Base-by-base conservation (phyloP, 2,888 invertebrate genomes). In the Drosophila melanosoma region DNA sequence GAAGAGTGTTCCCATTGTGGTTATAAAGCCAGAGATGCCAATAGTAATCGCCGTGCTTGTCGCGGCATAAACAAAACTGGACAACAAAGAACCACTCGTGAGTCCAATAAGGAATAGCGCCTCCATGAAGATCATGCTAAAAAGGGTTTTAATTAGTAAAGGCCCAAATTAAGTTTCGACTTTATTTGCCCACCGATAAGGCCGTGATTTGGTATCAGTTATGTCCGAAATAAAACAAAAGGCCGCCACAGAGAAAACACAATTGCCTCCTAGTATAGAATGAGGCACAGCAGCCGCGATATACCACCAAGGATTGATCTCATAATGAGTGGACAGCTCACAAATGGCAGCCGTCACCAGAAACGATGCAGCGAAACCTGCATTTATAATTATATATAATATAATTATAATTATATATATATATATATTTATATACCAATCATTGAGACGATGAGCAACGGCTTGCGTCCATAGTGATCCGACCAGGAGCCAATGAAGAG, bases 401-500 rank as follows among this genome's bases (percentile, higher is more conserved):
- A 58, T 8, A 29, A 29, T 29, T 29, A 29, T 5, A 29, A 20
- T 7, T 8, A 29, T 11, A 15, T n/a, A 6, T 5, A 6, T 17
- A 17, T 26, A 6, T 1, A 4, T 3, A n/a, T 32, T 2, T 59
- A 20, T 20, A 93, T 93, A 95, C 96, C 96, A 78, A 94, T 92
- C 83, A 95, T 93, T 15, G 96, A 94, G 81, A 95, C 93, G 5
- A 96, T 91, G 57, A 97, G 90, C 68, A 97, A 92, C 6, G 96
- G 96, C 90, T 96, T 96, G 65, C 97, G 94, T 35, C 97, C 97
- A 93, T 96, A 94, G 72, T 94, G 95, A 91, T 97, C 97, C 52
- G 96, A 96, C 97, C 97, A 97, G 0, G 96, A 96, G 10, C 97
- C 97, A 76, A 97, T 91, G 89, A 96, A 96, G 48, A 97, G 93